These are phyloP conservation scores for Mimachlamys varia DNA, from an alignment of 2,888 invertebrate species.

Conservation along the genomic window DNA sequence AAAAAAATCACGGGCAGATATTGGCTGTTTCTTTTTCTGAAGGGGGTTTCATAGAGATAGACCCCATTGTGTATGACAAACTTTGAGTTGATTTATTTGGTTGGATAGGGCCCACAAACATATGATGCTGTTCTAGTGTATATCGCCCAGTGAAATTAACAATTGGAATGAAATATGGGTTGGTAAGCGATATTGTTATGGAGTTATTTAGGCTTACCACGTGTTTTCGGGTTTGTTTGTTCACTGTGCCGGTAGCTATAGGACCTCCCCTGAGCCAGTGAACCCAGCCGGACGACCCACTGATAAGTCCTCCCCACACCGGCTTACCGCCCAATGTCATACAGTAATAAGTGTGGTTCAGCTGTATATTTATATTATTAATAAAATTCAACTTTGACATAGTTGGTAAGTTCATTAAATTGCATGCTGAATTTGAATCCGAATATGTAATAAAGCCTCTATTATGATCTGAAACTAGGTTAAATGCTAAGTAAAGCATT, in stretches of 20 bases:
- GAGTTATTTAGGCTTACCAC: conserved; percentile 22
- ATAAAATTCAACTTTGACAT: not conserved
- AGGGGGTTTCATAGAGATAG: conserved; percentile 28
- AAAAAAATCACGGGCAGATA: conserved; percentile 6
- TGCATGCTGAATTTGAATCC: not conserved
- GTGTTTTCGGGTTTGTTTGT: conserved; percentile 16
- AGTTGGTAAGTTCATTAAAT: not conserved
- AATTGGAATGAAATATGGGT: conserved; percentile 34
- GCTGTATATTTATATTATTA: not conserved
- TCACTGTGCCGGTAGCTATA: not conserved
- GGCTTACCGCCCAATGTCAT: not conserved
- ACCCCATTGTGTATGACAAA: conserved; percentile 25
- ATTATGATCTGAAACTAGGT: not conserved
- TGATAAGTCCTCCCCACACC: not conserved
- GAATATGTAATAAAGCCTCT: not conserved
- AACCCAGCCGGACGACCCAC: not conserved
- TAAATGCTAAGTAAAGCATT: too few species aligned
- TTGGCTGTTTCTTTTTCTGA: not conserved
- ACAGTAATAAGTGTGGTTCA: not conserved
- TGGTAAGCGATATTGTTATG: conserved; percentile 34
- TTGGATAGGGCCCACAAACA: not conserved
- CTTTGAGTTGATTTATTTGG: not conserved
- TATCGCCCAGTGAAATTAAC: conserved; percentile 14
- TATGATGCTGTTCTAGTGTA: not conserved
- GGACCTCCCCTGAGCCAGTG: conserved; percentile 9